These are phyloP conservation scores for Macrostomum cliftonense DNA, from an alignment of 2,888 invertebrate genomes.

Conservation along the genomic window DNA sequence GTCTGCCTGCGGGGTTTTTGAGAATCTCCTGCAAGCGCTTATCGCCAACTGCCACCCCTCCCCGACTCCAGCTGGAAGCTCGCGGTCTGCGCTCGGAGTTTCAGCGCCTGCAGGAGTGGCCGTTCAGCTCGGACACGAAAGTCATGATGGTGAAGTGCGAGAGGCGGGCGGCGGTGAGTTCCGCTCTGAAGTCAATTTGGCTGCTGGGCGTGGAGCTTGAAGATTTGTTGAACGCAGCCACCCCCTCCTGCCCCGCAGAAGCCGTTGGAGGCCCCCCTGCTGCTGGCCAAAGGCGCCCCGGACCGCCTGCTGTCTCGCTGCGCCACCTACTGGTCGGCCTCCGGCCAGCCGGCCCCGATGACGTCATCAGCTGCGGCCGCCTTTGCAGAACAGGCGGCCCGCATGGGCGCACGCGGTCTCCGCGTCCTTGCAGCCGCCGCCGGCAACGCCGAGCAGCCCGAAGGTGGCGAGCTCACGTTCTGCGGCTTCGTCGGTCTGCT, in stretches of 20 bases:
- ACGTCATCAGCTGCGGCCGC: too few relatives aligned
- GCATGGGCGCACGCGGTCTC: constrained; percentile 5
- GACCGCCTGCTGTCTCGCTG: too few relatives aligned
- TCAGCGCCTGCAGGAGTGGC: constrained; percentile 71
- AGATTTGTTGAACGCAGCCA: constrained; percentile 39
- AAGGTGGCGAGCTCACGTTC: constrained; percentile 48
- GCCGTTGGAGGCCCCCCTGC: constrained; percentile 54
- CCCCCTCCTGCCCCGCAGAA: constrained; percentile 66
- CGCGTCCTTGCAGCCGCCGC: constrained; percentile 69
- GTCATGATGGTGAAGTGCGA: constrained; percentile 88
- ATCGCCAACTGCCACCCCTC: too few relatives aligned
- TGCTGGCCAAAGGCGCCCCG: too few relatives aligned
- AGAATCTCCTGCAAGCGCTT: too few relatives aligned
- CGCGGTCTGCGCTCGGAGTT: constrained; percentile 59
- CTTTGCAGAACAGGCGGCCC: too few relatives aligned
- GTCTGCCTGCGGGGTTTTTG: too few relatives aligned
- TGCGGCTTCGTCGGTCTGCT: constrained; percentile 83
- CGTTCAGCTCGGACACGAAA: constrained; percentile 89
- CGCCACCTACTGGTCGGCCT: too few relatives aligned
- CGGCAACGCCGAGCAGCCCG: constrained; percentile 53
- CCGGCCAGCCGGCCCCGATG: too few relatives aligned
- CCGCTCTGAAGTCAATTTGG: too few relatives aligned
- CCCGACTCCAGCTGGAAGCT: constrained; percentile 65
- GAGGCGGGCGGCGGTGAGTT: neutral
- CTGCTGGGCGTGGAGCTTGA: constrained; percentile 29